Evolutionary conservation across 2,888 invertebrate species (phyloP).

Genomic region (Iselma pallidipennis): DNA sequence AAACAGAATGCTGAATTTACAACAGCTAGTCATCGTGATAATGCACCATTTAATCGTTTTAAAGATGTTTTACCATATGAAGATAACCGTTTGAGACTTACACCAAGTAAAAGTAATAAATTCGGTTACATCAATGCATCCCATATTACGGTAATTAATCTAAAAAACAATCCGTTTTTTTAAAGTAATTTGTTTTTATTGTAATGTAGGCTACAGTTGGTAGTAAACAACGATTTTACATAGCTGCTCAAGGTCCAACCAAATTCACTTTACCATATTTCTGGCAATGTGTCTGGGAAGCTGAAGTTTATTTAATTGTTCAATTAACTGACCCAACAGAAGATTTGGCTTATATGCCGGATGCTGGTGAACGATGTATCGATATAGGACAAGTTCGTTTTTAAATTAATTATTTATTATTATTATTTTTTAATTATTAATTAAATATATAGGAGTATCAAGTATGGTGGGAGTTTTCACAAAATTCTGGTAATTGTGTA

Average conservation of each 20-base stretch:
- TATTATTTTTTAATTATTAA: too few relatives aligned
- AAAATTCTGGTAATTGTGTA: conserved; percentile 65
- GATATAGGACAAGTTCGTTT: conserved; percentile 67
- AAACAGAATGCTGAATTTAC: conserved; percentile 71
- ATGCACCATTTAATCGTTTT: conserved; percentile 60
- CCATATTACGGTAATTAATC: conserved; percentile 72
- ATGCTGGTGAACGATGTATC: conserved; percentile 61
- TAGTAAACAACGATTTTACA: conserved; percentile 81
- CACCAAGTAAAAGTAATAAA: conserved; percentile 81
- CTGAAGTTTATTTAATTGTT: conserved; percentile 80
- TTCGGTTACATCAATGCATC: conserved; percentile 93
- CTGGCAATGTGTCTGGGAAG: conserved; percentile 93
- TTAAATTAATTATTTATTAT: conserved; percentile 17
- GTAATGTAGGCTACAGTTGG: conserved; percentile 75
- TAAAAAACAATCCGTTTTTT: not conserved
- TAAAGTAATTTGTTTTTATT: conserved; percentile 6
- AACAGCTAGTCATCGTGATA: conserved; percentile 75
- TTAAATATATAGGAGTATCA: conserved; percentile 67
- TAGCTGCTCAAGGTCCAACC: conserved; percentile 74
- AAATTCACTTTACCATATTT: conserved; percentile 64
- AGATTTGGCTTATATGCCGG: conserved; percentile 65
- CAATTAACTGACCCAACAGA: conserved; percentile 67
- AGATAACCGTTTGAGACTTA: conserved; percentile 81
- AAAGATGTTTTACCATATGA: conserved; percentile 87
- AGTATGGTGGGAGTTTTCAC: conserved; percentile 72